Percentiles rank a stretch among this genome's conserved stretches.
Evolutionary conservation across 2,888 invertebrate genomes (phyloP).

Genomic region (Oxycera nigricornis): DNA sequence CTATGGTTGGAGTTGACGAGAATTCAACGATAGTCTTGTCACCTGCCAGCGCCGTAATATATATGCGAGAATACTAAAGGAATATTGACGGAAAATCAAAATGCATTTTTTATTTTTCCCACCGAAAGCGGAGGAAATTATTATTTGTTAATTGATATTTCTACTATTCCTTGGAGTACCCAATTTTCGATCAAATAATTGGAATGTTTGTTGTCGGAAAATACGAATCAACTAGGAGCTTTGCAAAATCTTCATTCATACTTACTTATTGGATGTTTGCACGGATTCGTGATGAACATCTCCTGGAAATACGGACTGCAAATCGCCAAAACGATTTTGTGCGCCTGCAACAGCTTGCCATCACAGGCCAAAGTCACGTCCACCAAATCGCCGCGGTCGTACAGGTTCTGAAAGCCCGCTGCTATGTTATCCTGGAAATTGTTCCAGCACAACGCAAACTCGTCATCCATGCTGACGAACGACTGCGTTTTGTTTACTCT

Average conservation of each 20-base stretch:
- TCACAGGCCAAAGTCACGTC: conserved; percentile 65
- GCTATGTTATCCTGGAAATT: conserved; percentile 63
- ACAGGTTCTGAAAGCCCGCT: conserved; percentile 61
- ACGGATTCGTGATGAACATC: conserved; percentile 62
- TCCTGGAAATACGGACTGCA: conserved; percentile 65
- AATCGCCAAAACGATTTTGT: conserved; percentile 65
- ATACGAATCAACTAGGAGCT: no score
- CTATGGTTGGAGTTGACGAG: no score
- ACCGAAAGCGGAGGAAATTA: no score
- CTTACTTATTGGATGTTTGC: conserved; percentile 63
- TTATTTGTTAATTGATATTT: no score
- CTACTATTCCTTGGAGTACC: no score
- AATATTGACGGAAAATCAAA: no score
- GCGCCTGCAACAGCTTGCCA: conserved; percentile 64
- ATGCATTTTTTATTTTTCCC: no score
- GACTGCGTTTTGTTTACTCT: conserved; percentile 9
- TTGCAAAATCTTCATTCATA: conserved; percentile 44
- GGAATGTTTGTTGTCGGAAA: no score
- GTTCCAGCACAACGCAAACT: conserved; percentile 63
- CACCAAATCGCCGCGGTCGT: conserved; percentile 63
- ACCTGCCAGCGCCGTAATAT: no score
- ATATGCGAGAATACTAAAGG: no score
- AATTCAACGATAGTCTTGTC: no score
- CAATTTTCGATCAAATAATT: no score
- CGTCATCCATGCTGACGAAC: conserved; percentile 58